Percentiles rank a stretch among this genome's conserved stretches.
Evolutionary conservation across 2,797 vertebrate species (phyloP).

Genomic region (Danio tinwini): DNA sequence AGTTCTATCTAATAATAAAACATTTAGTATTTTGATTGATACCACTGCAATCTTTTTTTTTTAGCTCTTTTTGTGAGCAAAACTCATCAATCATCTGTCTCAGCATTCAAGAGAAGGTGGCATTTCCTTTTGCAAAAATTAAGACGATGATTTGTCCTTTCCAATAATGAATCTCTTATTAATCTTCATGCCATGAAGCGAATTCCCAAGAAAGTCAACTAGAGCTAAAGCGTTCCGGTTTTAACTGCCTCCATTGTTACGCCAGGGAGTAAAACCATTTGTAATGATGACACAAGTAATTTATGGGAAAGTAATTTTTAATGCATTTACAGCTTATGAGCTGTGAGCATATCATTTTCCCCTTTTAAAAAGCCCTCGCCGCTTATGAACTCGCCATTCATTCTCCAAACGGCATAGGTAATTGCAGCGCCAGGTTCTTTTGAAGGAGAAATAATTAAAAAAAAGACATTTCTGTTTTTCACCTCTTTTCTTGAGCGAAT

Average conservation of each 20-base stretch:
- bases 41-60: background rate
- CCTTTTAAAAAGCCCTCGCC: background rate
- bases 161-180: constrained; percentile 34
- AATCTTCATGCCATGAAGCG: constrained; percentile 4
- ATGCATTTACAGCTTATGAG: constrained; percentile 41
- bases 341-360: constrained; percentile 35
- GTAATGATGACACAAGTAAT: constrained; percentile 43
- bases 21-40: background rate
- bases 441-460: background rate
- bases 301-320: constrained; percentile 42
- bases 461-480: background rate
- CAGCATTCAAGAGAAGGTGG: background rate
- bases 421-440: background rate
- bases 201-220: constrained; percentile 2
- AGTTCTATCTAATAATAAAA: no score
- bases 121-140: constrained; percentile 26
- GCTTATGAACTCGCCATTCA: constrained; percentile 19
- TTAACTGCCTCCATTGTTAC: constrained; percentile 38
- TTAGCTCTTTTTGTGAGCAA: background rate
- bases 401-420: background rate
- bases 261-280: constrained; percentile 39
- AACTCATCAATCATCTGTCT: constrained; percentile 26
- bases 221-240: constrained; percentile 6
- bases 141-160: constrained; percentile 23
- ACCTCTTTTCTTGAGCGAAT: background rate